Conservation (phyloP, 2,797 vertebrate species). For the Thripadectes ignobilis region DNA sequence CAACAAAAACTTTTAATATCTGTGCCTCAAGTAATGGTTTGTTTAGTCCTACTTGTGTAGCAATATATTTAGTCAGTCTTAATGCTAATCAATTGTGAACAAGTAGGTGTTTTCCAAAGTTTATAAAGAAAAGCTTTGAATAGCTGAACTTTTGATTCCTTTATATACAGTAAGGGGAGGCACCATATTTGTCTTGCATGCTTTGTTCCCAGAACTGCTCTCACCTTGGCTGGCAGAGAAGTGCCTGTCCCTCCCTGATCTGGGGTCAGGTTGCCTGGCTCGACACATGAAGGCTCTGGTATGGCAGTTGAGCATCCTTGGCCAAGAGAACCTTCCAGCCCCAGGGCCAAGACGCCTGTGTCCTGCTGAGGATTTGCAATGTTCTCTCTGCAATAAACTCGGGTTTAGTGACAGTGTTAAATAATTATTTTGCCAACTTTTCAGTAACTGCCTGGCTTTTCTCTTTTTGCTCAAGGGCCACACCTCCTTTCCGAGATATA, state of each 20-base stretch:
- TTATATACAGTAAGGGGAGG: neutral
- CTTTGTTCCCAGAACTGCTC: neutral
- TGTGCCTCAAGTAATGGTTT: neutral
- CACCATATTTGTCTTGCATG: rapidly evolving
- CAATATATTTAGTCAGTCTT: neutral
- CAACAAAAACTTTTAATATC: neutral
- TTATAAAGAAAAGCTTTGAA: neutral
- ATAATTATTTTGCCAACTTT: neutral
- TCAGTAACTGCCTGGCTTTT: neutral
- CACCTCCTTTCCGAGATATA: neutral
- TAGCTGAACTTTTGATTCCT: neutral
- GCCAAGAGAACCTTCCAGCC: neutral
- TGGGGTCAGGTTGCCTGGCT: neutral
- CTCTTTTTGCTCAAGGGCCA: neutral
- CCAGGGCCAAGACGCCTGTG: rapidly evolving
- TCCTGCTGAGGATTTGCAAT: neutral
- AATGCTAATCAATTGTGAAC: neutral
- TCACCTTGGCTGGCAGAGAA: neutral
- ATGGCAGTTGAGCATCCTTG: rapidly evolving
- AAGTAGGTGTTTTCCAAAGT: neutral
- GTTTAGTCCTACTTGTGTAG: neutral
- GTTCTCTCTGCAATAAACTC: neutral
- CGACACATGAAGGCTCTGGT: rapidly evolving
- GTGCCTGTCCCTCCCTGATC: neutral
- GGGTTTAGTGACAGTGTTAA: neutral